A percentile compares a stretch with the other conserved stretches of the same genome.
phyloP scores from a whole-genome alignment of 2,888 invertebrate species.

The Octodonta nipae region DNA sequence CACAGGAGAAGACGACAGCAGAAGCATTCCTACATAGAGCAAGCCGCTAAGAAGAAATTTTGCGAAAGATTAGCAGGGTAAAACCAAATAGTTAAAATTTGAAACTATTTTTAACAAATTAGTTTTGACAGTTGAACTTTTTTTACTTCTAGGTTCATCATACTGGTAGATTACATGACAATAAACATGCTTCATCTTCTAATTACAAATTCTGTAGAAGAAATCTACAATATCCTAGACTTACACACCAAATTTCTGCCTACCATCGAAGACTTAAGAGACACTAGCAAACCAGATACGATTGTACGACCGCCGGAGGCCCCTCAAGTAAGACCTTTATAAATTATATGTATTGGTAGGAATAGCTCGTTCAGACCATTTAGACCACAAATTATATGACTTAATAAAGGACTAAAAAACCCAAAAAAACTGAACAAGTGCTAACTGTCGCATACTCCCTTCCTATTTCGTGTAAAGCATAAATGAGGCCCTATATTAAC shows the following conservation, averaged over 20 bases:
- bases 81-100: constrained; percentile 7
- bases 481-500: no score
- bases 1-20: constrained; percentile 9
- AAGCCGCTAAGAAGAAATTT: constrained; percentile 68
- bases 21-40: constrained; percentile 61
- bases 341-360: no score
- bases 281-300: no score
- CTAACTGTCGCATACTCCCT: no score
- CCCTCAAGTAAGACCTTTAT: constrained; percentile 28
- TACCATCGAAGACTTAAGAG: no score
- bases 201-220: constrained; percentile 47
- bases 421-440: no score
- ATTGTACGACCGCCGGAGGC: constrained; percentile 32
- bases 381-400: no score
- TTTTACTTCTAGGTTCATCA: constrained; percentile 52
- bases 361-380: no score
- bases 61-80: constrained; percentile 69
- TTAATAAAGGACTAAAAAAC: no score
- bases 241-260: constrained; percentile 43
- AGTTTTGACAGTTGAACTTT: no score
- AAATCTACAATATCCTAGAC: constrained; percentile 43
- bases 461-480: no score
- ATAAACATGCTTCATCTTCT: constrained; percentile 54
- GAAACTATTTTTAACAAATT: no score
- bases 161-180: constrained; percentile 56